phyloP scores from a whole-genome alignment of 92 coral and sea anemone species.

The Actinernus sp. region DNA sequence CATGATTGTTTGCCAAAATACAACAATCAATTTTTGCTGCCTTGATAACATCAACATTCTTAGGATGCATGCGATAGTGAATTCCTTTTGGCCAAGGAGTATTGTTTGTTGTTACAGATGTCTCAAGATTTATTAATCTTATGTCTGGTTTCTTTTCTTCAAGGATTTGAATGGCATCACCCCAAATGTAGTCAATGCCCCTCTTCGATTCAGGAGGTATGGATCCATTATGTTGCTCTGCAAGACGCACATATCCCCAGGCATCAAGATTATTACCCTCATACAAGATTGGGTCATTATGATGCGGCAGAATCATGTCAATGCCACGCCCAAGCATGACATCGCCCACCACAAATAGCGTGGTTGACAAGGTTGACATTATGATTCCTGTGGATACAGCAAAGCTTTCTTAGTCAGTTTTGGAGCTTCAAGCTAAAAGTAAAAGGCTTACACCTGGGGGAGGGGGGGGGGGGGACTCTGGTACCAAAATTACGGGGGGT shows the following conservation, averaged over 20 bases:
- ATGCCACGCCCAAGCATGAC: slow-evolving; percentile 94
- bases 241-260: slow-evolving; percentile 72
- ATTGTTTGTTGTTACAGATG: slow-evolving; percentile 77
- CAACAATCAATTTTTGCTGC: slow-evolving; percentile 81
- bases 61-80: slow-evolving; percentile 89
- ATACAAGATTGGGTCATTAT: slow-evolving; percentile 71
- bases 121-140: slow-evolving; percentile 82
- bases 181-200: slow-evolving; percentile 80
- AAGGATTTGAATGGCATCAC: slow-evolving; percentile 72
- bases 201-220: slow-evolving; percentile 72
- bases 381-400: no score
- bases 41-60: slow-evolving; percentile 76
- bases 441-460: no score
- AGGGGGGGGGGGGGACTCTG: no score
- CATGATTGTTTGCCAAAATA: slow-evolving; percentile 80
- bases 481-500: no score
- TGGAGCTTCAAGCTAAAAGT: no score
- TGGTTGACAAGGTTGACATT: slow-evolving; percentile 27
- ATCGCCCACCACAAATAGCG: slow-evolving; percentile 83
- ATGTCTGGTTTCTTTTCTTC: slow-evolving; percentile 74
- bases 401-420: no score
- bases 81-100: slow-evolving; percentile 92
- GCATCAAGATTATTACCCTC: slow-evolving; percentile 87
- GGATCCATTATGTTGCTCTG: slow-evolving; percentile 75
- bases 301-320: slow-evolving; percentile 80